A percentile compares a stretch with the other conserved stretches of the same genome.
Conservation (phyloP, 2,797 vertebrate species). For the Dryobates pubescens region DNA sequence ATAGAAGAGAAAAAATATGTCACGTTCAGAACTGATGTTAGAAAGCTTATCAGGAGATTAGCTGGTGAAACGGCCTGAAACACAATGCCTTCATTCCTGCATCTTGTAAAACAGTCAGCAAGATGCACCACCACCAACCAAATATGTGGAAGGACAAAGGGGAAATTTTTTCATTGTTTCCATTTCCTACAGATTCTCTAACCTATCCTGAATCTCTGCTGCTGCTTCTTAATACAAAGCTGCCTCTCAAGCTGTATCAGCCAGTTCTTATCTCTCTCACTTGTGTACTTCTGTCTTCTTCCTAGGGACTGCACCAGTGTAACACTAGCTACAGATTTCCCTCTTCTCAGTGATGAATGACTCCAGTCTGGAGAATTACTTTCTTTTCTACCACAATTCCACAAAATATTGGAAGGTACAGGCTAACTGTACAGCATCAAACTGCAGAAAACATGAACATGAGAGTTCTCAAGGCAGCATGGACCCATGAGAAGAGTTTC, state of each 20-base stretch:
- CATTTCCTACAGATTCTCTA: neutral
- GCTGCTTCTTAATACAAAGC: neutral
- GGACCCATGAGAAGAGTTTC: neutral
- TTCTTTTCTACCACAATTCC: neutral
- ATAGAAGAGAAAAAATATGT: neutral
- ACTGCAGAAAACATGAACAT: neutral
- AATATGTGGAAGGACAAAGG: neutral
- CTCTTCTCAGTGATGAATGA: neutral
- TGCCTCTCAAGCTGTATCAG: neutral
- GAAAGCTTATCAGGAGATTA: conserved; percentile 49
- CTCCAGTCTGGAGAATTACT: neutral
- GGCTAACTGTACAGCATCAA: neutral
- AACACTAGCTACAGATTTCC: neutral
- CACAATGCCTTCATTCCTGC: neutral
- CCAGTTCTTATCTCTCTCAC: neutral
- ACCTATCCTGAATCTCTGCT: neutral
- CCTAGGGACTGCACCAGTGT: neutral
- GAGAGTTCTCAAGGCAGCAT: fast-evolving
- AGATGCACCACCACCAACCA: neutral
- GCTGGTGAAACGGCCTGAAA: conserved; percentile 36
- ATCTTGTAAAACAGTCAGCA: neutral
- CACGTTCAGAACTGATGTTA: conserved; percentile 44
- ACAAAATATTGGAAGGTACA: neutral
- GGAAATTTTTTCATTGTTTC: neutral
- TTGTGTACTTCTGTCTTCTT: neutral